A percentile compares a stretch with the other conserved stretches of the same genome.
phyloP scores from a whole-genome alignment of 1,140 invertebrate genomes.

The Aleiodes sp. region DNA sequence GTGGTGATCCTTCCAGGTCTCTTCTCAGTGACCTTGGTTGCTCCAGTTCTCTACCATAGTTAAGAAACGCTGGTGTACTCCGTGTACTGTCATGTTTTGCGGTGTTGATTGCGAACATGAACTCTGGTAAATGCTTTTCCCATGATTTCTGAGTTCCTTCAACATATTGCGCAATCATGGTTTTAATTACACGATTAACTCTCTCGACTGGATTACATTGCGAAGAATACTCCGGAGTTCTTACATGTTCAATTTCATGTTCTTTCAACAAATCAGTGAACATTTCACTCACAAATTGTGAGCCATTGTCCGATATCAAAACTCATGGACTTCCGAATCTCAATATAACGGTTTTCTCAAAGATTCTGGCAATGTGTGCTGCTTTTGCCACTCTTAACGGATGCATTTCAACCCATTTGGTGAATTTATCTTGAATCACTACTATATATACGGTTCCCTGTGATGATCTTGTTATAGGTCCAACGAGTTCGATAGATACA shows the following conservation, averaged over 20 bases:
- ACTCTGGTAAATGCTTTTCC: no score
- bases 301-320: background rate
- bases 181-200: no score
- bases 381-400: background rate
- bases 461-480: background rate
- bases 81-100: no score
- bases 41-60: no score
- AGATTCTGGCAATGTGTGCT: background rate
- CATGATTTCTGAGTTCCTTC: no score
- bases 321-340: background rate
- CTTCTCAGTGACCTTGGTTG: no score
- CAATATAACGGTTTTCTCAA: background rate
- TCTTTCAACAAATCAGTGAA: no score
- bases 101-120: no score
- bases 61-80: no score
- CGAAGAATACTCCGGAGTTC: conserved; percentile 56
- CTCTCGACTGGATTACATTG: conserved; percentile 38
- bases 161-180: no score
- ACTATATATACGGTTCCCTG: background rate
- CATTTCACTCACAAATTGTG: no score
- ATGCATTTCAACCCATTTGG: background rate
- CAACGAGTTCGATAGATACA: background rate
- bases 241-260: conserved; percentile 42
- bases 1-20: no score
- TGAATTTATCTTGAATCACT: conserved; percentile 4